These are phyloP conservation scores for Garrulus glandarius DNA, from an alignment of 2,797 vertebrate genomes.

Conservation along the genomic window DNA sequence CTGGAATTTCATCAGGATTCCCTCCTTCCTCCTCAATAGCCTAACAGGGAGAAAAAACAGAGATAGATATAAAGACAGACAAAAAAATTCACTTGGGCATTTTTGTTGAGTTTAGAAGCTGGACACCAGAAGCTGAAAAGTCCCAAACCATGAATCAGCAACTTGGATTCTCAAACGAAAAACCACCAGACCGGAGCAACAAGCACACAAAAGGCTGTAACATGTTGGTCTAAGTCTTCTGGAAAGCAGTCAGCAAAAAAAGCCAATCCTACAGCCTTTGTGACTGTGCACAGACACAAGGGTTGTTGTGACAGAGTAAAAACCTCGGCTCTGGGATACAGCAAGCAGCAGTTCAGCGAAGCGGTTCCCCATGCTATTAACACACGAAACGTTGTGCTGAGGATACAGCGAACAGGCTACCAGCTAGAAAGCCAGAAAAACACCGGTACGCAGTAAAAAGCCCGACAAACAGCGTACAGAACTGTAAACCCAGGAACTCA, in stretches of 20 bases:
- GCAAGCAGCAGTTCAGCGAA: not conserved
- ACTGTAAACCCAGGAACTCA: not conserved
- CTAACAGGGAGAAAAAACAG: conserved; percentile 59
- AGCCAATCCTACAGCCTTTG: not conserved
- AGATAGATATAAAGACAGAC: not conserved
- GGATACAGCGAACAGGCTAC: fast-evolving
- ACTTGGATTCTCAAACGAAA: fast-evolving
- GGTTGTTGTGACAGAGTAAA: fast-evolving
- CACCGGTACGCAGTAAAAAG: not conserved
- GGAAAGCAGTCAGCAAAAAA: not conserved
- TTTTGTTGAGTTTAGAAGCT: not conserved
- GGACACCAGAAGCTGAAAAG: not conserved
- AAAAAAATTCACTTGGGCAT: fast-evolving
- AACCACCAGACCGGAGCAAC: not conserved
- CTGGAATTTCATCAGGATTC: conserved; percentile 86
- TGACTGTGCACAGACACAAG: fast-evolving
- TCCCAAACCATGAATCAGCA: not conserved
- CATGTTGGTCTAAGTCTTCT: fast-evolving
- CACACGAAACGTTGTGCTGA: fast-evolving
- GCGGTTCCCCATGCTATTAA: fast-evolving
- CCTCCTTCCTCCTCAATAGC: conserved; percentile 94
- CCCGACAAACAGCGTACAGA: fast-evolving
- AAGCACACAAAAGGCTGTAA: not conserved
- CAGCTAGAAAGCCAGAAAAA: not conserved
- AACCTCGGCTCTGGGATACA: not conserved